phyloP scores from a whole-genome alignment of 2,113 vertebrate species.

The Nesoenas mayeri region DNA sequence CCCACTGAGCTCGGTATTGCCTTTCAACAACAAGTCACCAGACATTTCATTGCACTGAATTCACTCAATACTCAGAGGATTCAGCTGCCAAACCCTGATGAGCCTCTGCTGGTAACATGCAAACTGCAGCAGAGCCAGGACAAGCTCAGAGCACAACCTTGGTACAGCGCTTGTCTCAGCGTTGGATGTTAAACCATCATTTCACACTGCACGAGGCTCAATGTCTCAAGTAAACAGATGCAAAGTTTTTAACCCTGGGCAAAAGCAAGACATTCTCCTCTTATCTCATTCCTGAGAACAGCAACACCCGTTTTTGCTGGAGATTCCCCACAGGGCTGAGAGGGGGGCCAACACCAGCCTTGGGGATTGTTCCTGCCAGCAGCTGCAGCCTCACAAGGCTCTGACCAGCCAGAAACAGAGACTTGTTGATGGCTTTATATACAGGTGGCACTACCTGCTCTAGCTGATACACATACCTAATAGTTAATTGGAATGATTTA shows the following conservation, averaged over 20 bases:
- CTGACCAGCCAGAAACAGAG: not conserved
- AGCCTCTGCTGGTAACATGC: not conserved
- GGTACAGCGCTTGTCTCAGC: fast-evolving
- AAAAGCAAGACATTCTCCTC: not conserved
- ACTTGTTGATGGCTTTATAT: fast-evolving
- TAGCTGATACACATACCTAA: not conserved
- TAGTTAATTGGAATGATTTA: not conserved
- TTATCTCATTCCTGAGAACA: not conserved
- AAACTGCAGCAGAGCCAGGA: not conserved
- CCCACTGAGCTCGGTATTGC: not conserved
- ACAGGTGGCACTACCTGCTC: not conserved
- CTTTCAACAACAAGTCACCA: not conserved
- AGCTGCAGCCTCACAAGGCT: not conserved
- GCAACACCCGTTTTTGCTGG: not conserved
- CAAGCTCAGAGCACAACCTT: not conserved
- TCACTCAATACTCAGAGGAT: not conserved
- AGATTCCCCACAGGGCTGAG: not conserved
- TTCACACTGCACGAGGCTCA: not conserved
- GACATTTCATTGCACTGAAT: not conserved
- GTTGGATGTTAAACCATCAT: not conserved
- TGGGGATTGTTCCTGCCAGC: not conserved
- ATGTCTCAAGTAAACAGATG: not conserved
- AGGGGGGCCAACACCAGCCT: not conserved
- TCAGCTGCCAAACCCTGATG: not conserved
- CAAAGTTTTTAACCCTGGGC: not conserved